Evolutionary conservation across 2,113 vertebrate genomes (phyloP), one percentile per base, ranked within the genome.

Genomic region (Vidua chalybeata): DNA sequence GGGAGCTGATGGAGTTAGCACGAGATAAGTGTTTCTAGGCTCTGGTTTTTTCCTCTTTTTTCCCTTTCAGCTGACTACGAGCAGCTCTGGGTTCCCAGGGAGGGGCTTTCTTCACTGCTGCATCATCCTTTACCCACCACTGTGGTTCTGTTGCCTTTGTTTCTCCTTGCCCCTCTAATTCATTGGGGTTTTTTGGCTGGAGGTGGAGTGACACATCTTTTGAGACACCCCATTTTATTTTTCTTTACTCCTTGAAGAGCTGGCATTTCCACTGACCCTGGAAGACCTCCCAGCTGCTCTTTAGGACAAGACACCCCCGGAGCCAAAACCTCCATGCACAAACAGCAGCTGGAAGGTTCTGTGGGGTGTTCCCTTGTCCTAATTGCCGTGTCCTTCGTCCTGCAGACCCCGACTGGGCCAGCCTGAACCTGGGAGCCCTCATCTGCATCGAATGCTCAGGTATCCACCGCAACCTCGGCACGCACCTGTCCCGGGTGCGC

Each of bases 371-470:
- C 7, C 1, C 0, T 48, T 18, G 20, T 26, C n/a, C 63, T 81
- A 3, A 67, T 6, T 56, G 33, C 33, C 10, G 62, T 67, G 77
- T 67, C 63, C 46, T 48, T 95, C 92, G 72, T 46, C 52, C 93
- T 2, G 0, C 93, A 99, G 99, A 99, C 85, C 99, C 99, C 0
- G 99, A 99, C 98, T 99, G 99, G 99, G 99, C 99, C 74, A 99
- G 99, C 76, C 96, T 99, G 94, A 99, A 99, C 97, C 97, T 99
- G 52, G 99, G 99, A 13, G 99, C 99, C 37, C 98, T 99, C 84
- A 99, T 99, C 93, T 99, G 99, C 94, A 99, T 99, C 15, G 99
- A 99, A 96, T 99, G 99, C 97, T 99, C 99, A 19, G 99, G 99
- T 6, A 99, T 99, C 97, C 99, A 99, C 98, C 98, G 99, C 68